Conservation (phyloP, 2,797 vertebrate genomes). For the Liparis tanakae region DNA sequence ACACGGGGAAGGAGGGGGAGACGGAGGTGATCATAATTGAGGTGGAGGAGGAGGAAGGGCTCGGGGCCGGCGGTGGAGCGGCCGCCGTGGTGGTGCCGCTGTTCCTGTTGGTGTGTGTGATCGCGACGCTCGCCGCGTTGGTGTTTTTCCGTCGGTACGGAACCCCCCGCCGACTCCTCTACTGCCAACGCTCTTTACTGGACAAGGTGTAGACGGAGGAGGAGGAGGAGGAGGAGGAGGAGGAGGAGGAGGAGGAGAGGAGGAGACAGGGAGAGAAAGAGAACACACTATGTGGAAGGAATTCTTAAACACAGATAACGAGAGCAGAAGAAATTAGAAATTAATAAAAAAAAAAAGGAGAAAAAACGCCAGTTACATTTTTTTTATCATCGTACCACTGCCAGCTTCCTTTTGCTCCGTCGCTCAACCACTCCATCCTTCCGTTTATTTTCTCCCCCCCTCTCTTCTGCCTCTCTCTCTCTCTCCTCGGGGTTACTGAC, state of each 20-base stretch:
- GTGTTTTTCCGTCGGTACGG: slow-evolving; percentile 90
- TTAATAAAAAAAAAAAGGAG: slow-evolving; percentile 4
- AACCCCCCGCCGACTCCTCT: slow-evolving; percentile 90
- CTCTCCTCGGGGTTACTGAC: slow-evolving; percentile 73
- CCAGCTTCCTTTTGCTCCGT: slow-evolving; percentile 68
- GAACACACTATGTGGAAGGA: slow-evolving; percentile 36
- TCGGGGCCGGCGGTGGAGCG: slow-evolving; percentile 66
- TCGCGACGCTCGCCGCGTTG: slow-evolving; percentile 85
- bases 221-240: not conserved
- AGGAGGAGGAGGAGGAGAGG: slow-evolving; percentile 4
- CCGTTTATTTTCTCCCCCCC: slow-evolving; percentile 34
- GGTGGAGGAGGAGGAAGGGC: slow-evolving; percentile 72
- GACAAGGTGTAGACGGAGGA: slow-evolving; percentile 83
- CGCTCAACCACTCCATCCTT: slow-evolving; percentile 61
- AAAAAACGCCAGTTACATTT: slow-evolving; percentile 53
- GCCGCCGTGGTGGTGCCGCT: slow-evolving; percentile 86
- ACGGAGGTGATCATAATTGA: slow-evolving; percentile 84
- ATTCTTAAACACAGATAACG: slow-evolving; percentile 39
- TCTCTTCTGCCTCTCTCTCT: slow-evolving; percentile 44
- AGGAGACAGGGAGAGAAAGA: slow-evolving; percentile 26
- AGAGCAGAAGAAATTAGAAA: slow-evolving; percentile 24
- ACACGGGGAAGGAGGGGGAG: slow-evolving; percentile 57
- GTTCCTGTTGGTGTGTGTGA: slow-evolving; percentile 87
- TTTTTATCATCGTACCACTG: slow-evolving; percentile 68
- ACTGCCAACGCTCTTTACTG: slow-evolving; percentile 88